Conservation (phyloP, 1,140 invertebrate species). For the Brachionus rotundiformis region DNA sequence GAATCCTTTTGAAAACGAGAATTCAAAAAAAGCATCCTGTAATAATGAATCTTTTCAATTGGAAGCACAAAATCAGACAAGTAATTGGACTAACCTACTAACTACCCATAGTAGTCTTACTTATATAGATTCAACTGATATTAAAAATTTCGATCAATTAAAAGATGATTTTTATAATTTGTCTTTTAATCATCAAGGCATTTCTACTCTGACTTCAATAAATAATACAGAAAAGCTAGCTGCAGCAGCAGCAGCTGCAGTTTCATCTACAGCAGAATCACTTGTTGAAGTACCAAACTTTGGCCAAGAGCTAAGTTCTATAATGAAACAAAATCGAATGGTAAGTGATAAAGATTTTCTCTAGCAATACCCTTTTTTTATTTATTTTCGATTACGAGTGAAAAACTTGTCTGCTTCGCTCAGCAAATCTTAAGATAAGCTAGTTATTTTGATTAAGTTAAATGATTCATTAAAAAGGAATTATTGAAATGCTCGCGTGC, state of each 20-base stretch:
- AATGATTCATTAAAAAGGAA: constrained; percentile 31
- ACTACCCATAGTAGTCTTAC: background rate
- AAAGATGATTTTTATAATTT: constrained; percentile 25
- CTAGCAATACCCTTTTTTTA: background rate
- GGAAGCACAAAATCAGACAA: constrained; percentile 15
- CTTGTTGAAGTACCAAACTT: constrained; percentile 27
- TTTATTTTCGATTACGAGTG: background rate
- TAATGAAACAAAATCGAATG: constrained; percentile 46
- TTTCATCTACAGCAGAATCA: constrained; percentile 9
- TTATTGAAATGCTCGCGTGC: background rate
- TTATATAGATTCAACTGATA: constrained; percentile 39
- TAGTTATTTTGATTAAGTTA: constrained; percentile 6
- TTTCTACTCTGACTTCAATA: background rate
- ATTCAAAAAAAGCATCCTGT: background rate
- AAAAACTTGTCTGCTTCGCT: background rate
- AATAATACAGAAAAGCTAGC: constrained; percentile 36
- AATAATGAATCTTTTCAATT: constrained; percentile 1
- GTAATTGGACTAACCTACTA: background rate
- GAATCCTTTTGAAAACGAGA: background rate
- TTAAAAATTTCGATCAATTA: constrained; percentile 35
- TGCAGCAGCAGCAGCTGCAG: constrained; percentile 17
- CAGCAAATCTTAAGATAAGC: background rate
- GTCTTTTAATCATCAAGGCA: constrained; percentile 19
- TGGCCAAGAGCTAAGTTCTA: constrained; percentile 3
- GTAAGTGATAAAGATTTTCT: background rate